Evolutionary conservation across 2,888 invertebrate species (phyloP), one percentile per base, ranked within the genome.

Genomic region (Erebia ligea): DNA sequence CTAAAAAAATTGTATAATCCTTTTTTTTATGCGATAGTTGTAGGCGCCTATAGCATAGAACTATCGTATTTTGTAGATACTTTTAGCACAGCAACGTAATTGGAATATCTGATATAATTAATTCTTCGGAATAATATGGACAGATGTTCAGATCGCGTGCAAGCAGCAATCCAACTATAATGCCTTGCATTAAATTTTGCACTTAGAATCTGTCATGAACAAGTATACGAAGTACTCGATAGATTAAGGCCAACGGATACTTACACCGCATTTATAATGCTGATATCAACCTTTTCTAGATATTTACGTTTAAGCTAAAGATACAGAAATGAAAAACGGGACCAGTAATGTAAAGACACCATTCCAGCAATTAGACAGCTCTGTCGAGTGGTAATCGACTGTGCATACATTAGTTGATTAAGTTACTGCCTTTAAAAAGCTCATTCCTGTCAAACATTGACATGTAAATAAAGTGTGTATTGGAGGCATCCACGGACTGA

Each of bases 341-440:
- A 67, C 68, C 61, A 68, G 52, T 70, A 42, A 74, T 75, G 73
- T 73, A 70, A 69, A 74, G 66, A 73, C 73, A 68, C 73, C 75
- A 79, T 80, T 79, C 76, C 73, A 59, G 66, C 70, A 68, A 80
- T 77, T 79, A 79, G 79, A 80, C 78, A 78, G 76, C 78, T 81
- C 81, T 83, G 82, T 79, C 75, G 78, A 79, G 79, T 81, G 83
- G 79, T 87, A 89, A 89, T 84, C 76, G 81, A 78, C 80, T 82
- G 78, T 72, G 83, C 81, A 86, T 79, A 87, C 84, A 84, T 82
- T 78, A 78, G 79, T 86, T 85, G 86, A 90, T 89, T 87, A 87
- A 84, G 86, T 85, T 84, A 80, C 83, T 79, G 77, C 82, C 81
- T 85, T 85, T 86, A 85, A 88, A 86, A 84, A 86, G 83, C 83